Percentiles rank a stretch among this genome's conserved stretches.
phyloP scores from a whole-genome alignment of 2,888 invertebrate genomes.

The Nomada fabriciana region DNA sequence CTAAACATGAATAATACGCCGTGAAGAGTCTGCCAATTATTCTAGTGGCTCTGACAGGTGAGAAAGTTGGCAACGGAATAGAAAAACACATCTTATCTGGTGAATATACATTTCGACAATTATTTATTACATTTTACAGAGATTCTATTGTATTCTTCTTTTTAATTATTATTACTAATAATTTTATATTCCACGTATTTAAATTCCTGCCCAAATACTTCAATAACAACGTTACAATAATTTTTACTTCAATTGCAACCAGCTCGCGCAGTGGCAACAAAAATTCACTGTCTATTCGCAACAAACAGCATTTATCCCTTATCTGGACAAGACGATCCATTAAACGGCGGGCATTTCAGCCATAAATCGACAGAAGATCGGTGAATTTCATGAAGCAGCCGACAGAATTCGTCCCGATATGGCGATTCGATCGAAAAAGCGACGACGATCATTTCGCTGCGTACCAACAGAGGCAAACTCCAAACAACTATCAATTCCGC shows the following conservation, averaged over 20 bases:
- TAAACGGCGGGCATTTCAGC: too few species aligned
- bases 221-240: neutral
- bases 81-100: too few species aligned
- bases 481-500: constrained; percentile 29
- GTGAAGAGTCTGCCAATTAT: too few species aligned
- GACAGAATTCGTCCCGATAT: neutral
- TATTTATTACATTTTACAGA: too few species aligned
- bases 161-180: too few species aligned
- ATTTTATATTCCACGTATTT: too few species aligned
- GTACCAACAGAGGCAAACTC: constrained; percentile 5
- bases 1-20: neutral
- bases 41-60: too few species aligned
- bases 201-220: too few species aligned
- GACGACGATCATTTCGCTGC: neutral
- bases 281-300: neutral
- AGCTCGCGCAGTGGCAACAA: neutral
- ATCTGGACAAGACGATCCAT: neutral
- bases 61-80: too few species aligned
- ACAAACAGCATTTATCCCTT: neutral
- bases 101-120: too few species aligned
- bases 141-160: too few species aligned
- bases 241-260: neutral
- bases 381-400: neutral
- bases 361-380: neutral
- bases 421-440: neutral